Percentiles rank a stretch among this genome's conserved stretches.
These are phyloP conservation scores for Trachelus troglodyta DNA, from an alignment of 2,888 invertebrate species.

Conservation along the genomic window DNA sequence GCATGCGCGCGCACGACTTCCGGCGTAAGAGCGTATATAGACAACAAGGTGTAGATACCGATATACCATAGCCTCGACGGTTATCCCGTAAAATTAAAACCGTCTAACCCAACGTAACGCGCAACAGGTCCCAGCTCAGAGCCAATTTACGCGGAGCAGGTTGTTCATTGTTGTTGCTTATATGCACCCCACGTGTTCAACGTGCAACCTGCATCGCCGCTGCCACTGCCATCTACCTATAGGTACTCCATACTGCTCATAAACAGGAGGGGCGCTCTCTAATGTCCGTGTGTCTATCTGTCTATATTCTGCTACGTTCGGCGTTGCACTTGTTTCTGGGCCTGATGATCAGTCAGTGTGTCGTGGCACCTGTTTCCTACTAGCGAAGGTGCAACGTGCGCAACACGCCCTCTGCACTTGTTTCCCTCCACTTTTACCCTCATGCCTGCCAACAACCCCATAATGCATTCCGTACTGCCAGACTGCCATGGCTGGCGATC, in stretches of 20 bases:
- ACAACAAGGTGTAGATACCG: not conserved
- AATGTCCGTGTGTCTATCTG: slow-evolving; percentile 44
- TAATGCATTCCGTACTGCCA: slow-evolving; percentile 25
- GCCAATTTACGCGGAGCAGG: not conserved
- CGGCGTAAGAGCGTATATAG: not conserved
- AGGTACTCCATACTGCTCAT: not conserved
- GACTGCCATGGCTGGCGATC: not conserved
- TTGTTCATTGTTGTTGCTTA: not conserved
- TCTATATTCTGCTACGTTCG: not conserved
- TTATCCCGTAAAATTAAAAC: not conserved
- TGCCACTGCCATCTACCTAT: not conserved
- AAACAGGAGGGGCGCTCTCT: slow-evolving; percentile 26
- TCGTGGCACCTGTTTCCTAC: slow-evolving; percentile 58
- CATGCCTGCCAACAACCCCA: slow-evolving; percentile 39
- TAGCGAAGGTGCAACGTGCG: not conserved
- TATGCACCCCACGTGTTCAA: not conserved
- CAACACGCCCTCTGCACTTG: slow-evolving; percentile 23
- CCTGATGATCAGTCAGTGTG: slow-evolving; percentile 40
- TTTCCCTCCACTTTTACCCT: slow-evolving; percentile 18
- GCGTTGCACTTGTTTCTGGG: slow-evolving; percentile 22
- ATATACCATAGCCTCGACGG: not conserved
- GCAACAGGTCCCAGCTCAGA: not conserved
- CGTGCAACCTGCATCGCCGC: slow-evolving; percentile 35
- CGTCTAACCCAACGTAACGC: not conserved
- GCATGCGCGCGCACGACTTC: not conserved